Evolutionary conservation across 2,113 vertebrate genomes (phyloP).

Genomic region (Pomatorhinus ruficollis): DNA sequence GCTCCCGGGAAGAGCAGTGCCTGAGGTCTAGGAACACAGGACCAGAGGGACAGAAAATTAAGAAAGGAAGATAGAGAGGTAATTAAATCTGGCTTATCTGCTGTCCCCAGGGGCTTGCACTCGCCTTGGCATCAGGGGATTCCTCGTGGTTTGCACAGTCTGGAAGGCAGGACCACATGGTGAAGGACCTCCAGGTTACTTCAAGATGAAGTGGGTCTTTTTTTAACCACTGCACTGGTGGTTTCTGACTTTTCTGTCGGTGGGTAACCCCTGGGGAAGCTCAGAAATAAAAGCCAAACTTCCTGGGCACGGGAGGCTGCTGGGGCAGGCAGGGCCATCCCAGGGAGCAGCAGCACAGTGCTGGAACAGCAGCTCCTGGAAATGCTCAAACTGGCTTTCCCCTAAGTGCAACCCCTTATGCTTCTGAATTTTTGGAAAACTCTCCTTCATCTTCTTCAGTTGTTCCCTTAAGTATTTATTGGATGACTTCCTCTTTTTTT

Average conservation of each 20-base stretch:
- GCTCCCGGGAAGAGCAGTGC: not conserved
- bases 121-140: rapidly evolving
- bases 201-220: too few relatives aligned
- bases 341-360: not conserved
- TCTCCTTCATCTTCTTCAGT: not conserved
- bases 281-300: not conserved
- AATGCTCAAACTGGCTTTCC: not conserved
- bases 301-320: not conserved
- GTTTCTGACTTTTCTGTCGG: not conserved
- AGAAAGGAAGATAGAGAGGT: not conserved
- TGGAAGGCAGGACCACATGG: rapidly evolving
- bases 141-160: not conserved
- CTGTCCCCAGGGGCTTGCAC: not conserved
- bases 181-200: not conserved
- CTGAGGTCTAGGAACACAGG: not conserved
- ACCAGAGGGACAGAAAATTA: not conserved
- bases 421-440: not conserved
- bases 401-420: not conserved
- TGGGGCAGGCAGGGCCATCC: not conserved
- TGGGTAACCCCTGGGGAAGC: not conserved
- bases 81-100: not conserved
- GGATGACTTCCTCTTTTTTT: not conserved
- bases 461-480: not conserved
- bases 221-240: not conserved
- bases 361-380: not conserved